Evolutionary conservation across 1,140 invertebrate species (phyloP), one percentile per base, ranked within the genome.

Genomic region (Thrips palmi): DNA sequence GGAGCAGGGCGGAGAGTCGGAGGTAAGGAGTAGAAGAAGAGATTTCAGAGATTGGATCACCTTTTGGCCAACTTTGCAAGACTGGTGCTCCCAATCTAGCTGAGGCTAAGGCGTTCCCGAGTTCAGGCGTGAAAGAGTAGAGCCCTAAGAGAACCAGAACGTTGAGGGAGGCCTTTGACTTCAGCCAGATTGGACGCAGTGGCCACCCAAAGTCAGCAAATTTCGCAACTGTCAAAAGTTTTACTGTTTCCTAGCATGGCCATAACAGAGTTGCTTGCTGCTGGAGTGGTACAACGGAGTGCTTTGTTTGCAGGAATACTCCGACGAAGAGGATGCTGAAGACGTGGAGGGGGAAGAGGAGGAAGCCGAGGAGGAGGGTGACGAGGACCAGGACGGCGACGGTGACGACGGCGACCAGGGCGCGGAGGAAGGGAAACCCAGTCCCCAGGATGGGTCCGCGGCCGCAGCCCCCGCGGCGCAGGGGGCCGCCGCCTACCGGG

Each of bases 401-500:
- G 38, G 38, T 12, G 42, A 39, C 19, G 21, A 40, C 2, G 23
- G 17, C 32, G 38, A 52, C 38, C 30, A 46, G 24, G 45, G 48
- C n/a, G n/a, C n/a, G n/a, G n/a, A n/a, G n/a, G n/a, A n/a, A n/a
- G n/a, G n/a, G n/a, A n/a, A n/a, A n/a, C n/a, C n/a, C n/a, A n/a
- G n/a, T n/a, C n/a, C n/a, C n/a, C n/a, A n/a, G n/a, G n/a, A n/a
- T n/a, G n/a, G n/a, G n/a, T n/a, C n/a, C n/a, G n/a, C n/a, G n/a
- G n/a, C n/a, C n/a, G n/a, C n/a, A n/a, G n/a, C n/a, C n/a, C n/a
- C n/a, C n/a, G n/a, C n/a, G n/a, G n/a, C n/a, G 14, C 30, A 56
- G 40, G 57, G 61, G 5, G 56, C 55, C 37, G 53, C 51, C 7
- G 56, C 59, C 24, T 57, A 59, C 35, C 49, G 54, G 22, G 56